Conservation (phyloP, 2,888 invertebrate genomes). For the Brachyptera putata region DNA sequence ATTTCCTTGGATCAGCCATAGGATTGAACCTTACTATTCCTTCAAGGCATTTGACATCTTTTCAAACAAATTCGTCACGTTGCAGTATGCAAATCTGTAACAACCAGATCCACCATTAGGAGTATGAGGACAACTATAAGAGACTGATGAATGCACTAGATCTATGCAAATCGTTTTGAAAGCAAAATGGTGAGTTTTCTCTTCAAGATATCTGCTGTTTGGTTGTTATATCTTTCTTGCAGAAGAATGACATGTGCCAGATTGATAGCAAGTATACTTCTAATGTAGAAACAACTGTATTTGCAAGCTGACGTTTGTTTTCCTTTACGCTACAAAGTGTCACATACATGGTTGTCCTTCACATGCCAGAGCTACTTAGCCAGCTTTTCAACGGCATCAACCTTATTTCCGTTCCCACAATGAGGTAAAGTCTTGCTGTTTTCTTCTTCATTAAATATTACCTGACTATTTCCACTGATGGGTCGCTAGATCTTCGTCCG, state of each 20-base stretch:
- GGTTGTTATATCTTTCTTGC: background rate
- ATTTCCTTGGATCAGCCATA: background rate
- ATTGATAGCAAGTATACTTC: conserved; percentile 8
- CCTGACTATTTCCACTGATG: no score
- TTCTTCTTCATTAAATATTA: no score
- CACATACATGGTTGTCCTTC: background rate
- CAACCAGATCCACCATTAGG: background rate
- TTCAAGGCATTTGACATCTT: no score
- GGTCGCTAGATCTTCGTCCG: background rate
- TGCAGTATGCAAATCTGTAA: background rate
- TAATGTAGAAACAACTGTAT: conserved; percentile 8
- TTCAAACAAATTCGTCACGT: conserved; percentile 7
- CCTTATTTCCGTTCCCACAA: conserved; percentile 1
- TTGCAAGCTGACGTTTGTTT: conserved; percentile 3
- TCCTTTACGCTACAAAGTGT: background rate
- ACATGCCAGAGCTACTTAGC: no score
- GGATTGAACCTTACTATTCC: no score
- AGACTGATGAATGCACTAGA: background rate
- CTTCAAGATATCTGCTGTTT: background rate
- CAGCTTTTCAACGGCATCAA: no score
- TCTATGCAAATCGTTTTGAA: background rate
- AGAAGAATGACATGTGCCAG: conserved; percentile 5
- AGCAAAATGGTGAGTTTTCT: background rate
- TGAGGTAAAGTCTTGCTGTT: background rate
- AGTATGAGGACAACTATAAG: background rate